Base-by-base conservation (phyloP, 1,140 invertebrate species). In the Bombus impatiens region DNA sequence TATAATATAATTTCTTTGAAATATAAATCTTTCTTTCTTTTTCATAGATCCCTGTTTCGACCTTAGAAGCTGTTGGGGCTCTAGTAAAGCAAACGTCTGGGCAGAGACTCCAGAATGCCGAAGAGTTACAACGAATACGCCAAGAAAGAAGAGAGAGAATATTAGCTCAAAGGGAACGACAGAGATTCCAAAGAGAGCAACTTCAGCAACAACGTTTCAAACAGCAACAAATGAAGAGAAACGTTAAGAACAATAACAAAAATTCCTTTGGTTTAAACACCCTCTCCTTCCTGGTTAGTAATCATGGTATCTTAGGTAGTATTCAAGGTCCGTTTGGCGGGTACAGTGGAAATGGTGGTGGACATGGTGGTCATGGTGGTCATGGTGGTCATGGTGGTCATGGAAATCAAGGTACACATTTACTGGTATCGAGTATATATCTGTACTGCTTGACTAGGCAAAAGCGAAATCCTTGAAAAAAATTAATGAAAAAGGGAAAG, bases 21-120 rank as follows among this genome's bases (percentile, higher is more conserved):
- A 22, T 53, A 22, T 22, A 22, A 53, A 8, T 53, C 47, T 53
- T 22, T 53, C 59, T 6, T 12, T n/a, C 28, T 6, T 0, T 32
- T 32, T 10, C 32, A 32, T 67, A 95, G 94, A 94, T 94, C 42
- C 94, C 93, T 0, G 42, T 94, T 13, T 87, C 91, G 71, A 94
- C 93, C 13, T 82, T 94, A 5, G 89, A 94, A 75, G 92, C 94
- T 12, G 91, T 93, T 1, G 88, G 89, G 5, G 79, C 87, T 15
- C 84, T 94, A 1, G 88, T 94, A 0, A 94, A 94, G 84, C 47
- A 84, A 10, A 84, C 89, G 18, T 44, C 84, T 1, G 80, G 72
- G 0, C 88, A 82, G 28, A 87, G 91, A 35, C 75, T 40, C 0
- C 79, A 71, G 82, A 86, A 79, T 40, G 22, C 79, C 3, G 86